phyloP scores from a whole-genome alignment of 2,113 vertebrate genomes.

The Lanius collurio region DNA sequence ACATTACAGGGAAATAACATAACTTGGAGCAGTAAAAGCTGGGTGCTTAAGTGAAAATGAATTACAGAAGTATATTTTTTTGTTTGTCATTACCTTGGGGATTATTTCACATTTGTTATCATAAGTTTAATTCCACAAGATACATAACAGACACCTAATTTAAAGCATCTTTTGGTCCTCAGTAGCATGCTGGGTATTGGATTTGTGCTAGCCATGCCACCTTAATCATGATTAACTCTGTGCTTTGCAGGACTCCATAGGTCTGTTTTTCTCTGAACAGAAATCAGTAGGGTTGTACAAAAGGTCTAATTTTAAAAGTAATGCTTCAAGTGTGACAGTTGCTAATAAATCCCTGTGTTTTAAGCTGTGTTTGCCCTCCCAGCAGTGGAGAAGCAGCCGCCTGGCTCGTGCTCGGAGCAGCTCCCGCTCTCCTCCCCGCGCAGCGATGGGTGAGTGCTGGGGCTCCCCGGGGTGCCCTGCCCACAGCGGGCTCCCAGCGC shows the following conservation, averaged over 20 bases:
- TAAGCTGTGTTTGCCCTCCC: slow-evolving; percentile 1
- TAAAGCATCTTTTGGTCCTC: not conserved
- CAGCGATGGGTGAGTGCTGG: slow-evolving; percentile 79
- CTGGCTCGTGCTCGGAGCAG: slow-evolving; percentile 69
- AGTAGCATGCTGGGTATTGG: not conserved
- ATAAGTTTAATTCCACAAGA: not conserved
- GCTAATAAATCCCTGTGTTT: not conserved
- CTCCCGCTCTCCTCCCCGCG: slow-evolving; percentile 74
- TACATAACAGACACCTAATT: not conserved
- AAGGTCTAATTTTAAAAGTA: not conserved
- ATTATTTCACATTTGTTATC: not conserved
- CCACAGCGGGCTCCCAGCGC: not conserved
- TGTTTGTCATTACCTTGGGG: slow-evolving; percentile 36
- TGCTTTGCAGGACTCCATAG: not conserved
- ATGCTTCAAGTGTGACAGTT: not conserved
- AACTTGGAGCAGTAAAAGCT: not conserved
- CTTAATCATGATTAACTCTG: not conserved
- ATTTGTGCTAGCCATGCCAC: not conserved
- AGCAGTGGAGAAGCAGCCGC: slow-evolving; percentile 72
- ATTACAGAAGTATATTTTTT: slow-evolving; percentile 5
- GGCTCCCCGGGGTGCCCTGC: not conserved
- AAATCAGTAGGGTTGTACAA: not conserved
- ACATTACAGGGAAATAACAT: not conserved
- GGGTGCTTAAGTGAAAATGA: slow-evolving; percentile 40
- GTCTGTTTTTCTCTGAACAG: not conserved